phyloP scores from a whole-genome alignment of 2,797 vertebrate species.

The Poeciliopsis gracilis region DNA sequence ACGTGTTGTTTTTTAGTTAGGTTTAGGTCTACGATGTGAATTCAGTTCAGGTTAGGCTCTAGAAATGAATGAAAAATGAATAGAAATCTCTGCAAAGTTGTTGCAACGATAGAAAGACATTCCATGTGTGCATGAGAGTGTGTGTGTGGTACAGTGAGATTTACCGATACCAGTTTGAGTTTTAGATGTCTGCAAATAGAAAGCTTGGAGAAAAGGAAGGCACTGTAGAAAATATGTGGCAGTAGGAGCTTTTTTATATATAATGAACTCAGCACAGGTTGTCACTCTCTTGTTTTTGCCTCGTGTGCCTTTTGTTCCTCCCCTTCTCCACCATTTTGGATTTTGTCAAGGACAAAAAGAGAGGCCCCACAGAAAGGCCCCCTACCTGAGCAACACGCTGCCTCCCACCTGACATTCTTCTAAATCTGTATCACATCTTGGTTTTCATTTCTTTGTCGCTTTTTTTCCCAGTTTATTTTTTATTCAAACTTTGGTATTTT shows the following conservation, averaged over 20 bases:
- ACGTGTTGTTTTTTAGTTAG: background rate
- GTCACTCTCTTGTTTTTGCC: constrained; percentile 59
- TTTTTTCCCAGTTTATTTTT: background rate
- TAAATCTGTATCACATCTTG: constrained; percentile 32
- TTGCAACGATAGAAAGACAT: background rate
- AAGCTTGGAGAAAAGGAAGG: constrained; percentile 6
- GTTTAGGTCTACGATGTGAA: background rate
- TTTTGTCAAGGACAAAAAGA: constrained; percentile 67
- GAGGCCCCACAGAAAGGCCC: constrained; percentile 61
- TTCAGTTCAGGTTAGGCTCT: background rate
- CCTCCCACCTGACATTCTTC: constrained; percentile 42
- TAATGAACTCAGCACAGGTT: constrained; percentile 60
- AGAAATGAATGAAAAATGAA: background rate
- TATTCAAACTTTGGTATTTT: background rate
- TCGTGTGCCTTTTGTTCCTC: constrained; percentile 62
- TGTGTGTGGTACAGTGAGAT: background rate
- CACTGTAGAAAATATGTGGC: constrained; percentile 14
- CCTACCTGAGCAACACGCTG: constrained; percentile 52
- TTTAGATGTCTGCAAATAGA: constrained; percentile 11
- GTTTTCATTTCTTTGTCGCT: background rate
- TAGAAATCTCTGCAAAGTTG: background rate
- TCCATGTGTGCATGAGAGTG: constrained; percentile 2
- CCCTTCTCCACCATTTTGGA: constrained; percentile 68
- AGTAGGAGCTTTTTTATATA: constrained; percentile 58
- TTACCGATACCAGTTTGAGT: background rate